These are phyloP conservation scores for Cheirogaleus medius DNA, from an alignment of 2,113 vertebrate genomes.

Conservation along the genomic window DNA sequence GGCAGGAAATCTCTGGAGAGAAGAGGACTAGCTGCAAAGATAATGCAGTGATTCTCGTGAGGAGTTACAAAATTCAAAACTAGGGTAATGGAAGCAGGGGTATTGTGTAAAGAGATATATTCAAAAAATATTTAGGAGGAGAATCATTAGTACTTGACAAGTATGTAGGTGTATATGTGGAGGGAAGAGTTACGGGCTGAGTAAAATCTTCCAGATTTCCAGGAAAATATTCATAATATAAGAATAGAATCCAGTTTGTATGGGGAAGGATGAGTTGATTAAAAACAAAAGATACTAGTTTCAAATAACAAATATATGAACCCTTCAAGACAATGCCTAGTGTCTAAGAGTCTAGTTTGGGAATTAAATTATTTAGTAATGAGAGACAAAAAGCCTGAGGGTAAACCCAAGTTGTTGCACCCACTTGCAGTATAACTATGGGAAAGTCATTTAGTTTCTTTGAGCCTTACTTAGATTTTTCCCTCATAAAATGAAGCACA, in stretches of 20 bases:
- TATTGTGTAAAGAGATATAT: background rate
- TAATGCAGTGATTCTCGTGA: background rate
- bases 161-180: background rate
- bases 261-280: background rate
- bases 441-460: background rate
- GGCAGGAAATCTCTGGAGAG: background rate
- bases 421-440: background rate
- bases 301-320: background rate
- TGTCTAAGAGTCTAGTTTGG: background rate
- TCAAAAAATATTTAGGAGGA: background rate
- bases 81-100: background rate
- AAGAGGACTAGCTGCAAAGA: background rate
- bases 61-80: background rate
- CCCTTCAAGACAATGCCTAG: background rate
- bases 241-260: background rate
- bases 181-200: background rate
- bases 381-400: background rate
- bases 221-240: background rate
- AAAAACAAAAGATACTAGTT: background rate
- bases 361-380: background rate
- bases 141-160: background rate
- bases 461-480: conserved; percentile 19
- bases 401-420: background rate
- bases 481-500: conserved; percentile 34
- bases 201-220: background rate